Evolutionary conservation across 2,888 invertebrate species (phyloP).

Genomic region (Dascillus cervinus): DNA sequence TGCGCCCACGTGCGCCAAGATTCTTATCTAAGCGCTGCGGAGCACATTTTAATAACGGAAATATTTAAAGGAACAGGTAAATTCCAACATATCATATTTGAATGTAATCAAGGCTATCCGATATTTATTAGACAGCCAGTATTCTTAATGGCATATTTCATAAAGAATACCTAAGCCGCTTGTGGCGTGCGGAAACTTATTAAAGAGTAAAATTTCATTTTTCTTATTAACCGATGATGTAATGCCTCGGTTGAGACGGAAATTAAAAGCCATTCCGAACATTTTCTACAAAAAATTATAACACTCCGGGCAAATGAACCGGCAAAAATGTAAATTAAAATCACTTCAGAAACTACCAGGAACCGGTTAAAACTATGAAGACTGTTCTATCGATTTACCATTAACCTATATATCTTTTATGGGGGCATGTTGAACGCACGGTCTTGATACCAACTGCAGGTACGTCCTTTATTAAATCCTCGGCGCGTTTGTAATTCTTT

Average conservation of each 20-base stretch:
- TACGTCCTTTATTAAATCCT: no score
- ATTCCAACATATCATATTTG: neutral
- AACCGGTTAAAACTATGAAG: no score
- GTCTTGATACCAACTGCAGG: no score
- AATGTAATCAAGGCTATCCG: neutral
- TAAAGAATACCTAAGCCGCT: slow-evolving; percentile 8
- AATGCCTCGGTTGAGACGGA: slow-evolving; percentile 7
- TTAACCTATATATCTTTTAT: no score
- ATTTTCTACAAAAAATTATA: slow-evolving; percentile 8
- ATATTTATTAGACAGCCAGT: neutral
- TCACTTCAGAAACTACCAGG: no score
- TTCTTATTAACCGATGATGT: slow-evolving; percentile 8
- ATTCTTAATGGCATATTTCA: slow-evolving; percentile 5
- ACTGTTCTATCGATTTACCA: no score
- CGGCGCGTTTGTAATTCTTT: no score
- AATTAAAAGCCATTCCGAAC: slow-evolving; percentile 8
- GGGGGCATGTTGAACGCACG: no score
- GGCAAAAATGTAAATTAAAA: no score
- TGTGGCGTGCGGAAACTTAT: slow-evolving; percentile 8
- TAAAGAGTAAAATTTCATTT: slow-evolving; percentile 9
- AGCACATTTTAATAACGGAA: neutral
- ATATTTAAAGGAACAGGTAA: neutral
- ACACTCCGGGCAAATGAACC: no score
- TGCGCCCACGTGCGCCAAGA: no score
- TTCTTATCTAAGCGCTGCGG: no score